Conservation (phyloP, 2,797 vertebrate genomes). For the Anguilla megastoma region DNA sequence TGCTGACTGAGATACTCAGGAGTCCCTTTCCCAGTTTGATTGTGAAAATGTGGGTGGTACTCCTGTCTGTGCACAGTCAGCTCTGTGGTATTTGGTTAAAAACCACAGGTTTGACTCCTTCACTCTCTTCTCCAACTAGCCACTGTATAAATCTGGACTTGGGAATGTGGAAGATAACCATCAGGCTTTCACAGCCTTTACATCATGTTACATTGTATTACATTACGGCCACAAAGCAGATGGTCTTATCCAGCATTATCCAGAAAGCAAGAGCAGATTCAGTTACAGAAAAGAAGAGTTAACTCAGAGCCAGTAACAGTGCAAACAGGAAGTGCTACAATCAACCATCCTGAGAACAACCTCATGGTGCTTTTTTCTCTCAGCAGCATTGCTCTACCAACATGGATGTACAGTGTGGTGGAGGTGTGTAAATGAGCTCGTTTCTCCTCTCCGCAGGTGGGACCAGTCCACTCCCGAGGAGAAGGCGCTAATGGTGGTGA, state of each 20-base stretch:
- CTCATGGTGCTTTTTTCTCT: not conserved
- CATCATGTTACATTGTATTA: not conserved
- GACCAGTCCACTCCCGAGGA: slow-evolving; percentile 71
- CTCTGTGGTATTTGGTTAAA: slow-evolving; percentile 11
- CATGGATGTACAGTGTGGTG: not conserved
- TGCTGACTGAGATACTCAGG: not conserved
- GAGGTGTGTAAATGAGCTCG: not conserved
- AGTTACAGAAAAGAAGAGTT: not conserved
- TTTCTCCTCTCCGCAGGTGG: slow-evolving; percentile 59
- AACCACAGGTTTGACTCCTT: not conserved
- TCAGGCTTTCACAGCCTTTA: not conserved
- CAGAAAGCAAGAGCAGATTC: not conserved
- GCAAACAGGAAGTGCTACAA: not conserved
- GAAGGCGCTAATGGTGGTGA: slow-evolving; percentile 93
- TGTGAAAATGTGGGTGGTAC: slow-evolving; percentile 16
- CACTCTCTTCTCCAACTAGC: not conserved
- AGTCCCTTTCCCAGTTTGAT: not conserved
- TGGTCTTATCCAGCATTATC: not conserved
- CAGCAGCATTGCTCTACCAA: not conserved
- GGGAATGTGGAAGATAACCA: not conserved
- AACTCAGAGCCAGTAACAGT: not conserved
- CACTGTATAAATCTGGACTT: not conserved
- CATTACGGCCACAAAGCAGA: not conserved
- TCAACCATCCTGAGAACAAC: not conserved
- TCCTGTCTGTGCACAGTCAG: not conserved